Percentiles rank a stretch among this genome's conserved stretches.
Conservation (phyloP, 2,113 vertebrate genomes). For the Cynopterus brachyotis region DNA sequence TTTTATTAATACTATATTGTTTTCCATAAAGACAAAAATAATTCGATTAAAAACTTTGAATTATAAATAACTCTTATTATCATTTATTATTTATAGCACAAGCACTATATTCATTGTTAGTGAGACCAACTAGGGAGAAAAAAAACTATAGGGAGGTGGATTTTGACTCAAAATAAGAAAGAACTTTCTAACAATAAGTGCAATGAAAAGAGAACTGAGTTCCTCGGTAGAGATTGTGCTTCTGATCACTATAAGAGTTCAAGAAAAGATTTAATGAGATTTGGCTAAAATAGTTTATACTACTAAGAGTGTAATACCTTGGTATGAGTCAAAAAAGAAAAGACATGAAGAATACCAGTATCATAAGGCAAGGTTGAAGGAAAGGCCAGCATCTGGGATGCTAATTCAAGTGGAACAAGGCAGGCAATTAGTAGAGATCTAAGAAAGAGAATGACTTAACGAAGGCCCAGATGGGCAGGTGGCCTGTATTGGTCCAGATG, state of each 20-base stretch:
- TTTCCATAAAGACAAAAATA: neutral
- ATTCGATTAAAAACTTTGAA: neutral
- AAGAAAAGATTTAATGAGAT: neutral
- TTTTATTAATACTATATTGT: neutral
- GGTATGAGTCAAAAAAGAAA: neutral
- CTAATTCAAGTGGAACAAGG: neutral
- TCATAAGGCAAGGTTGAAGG: neutral
- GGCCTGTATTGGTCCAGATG: neutral
- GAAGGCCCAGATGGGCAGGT: neutral
- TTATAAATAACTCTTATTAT: neutral
- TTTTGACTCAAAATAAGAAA: slow-evolving; percentile 14
- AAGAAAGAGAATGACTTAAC: neutral
- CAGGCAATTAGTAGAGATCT: neutral
- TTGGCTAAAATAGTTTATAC: neutral
- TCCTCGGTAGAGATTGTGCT: neutral
- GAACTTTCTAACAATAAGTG: neutral
- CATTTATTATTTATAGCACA: neutral
- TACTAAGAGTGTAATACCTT: neutral
- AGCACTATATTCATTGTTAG: neutral
- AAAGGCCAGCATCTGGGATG: neutral
- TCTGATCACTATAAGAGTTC: neutral
- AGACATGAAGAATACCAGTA: neutral
- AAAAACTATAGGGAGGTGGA: neutral
- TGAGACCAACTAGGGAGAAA: neutral
- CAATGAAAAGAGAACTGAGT: neutral